Percentiles rank a stretch among this genome's conserved stretches.
phyloP scores from a whole-genome alignment of 2,888 invertebrate genomes.

The Parascotia fuliginaria region DNA sequence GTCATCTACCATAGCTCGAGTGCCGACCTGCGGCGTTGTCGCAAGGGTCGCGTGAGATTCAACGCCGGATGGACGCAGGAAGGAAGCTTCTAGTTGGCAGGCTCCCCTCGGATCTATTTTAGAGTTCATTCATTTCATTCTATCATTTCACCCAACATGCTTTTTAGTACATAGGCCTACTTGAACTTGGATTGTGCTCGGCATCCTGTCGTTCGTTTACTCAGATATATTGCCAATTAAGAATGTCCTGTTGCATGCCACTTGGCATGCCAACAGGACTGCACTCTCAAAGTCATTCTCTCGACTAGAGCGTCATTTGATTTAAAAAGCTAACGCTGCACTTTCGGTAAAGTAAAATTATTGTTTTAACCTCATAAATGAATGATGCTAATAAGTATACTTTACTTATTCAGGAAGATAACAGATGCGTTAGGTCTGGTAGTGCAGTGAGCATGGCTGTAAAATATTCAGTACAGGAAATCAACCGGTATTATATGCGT shows the following conservation, averaged over 20 bases:
- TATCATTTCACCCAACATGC: slow-evolving; percentile 63
- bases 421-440: too few species aligned
- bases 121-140: slow-evolving; percentile 77
- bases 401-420: too few species aligned
- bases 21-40: slow-evolving; percentile 40
- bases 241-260: not conserved
- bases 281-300: not conserved
- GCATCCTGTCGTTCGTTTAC: slow-evolving; percentile 5
- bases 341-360: too few species aligned
- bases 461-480: too few species aligned
- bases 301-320: not conserved
- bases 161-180: slow-evolving; percentile 32
- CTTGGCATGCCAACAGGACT: not conserved
- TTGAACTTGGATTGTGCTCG: slow-evolving; percentile 10
- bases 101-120: slow-evolving; percentile 84
- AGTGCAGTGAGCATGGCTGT: too few species aligned
- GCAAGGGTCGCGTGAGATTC: slow-evolving; percentile 78
- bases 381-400: too few species aligned
- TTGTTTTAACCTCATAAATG: too few species aligned
- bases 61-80: slow-evolving; percentile 82
- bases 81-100: slow-evolving; percentile 84
- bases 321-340: not conserved
- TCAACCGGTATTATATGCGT: too few species aligned
- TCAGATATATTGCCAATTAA: not conserved
- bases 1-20: slow-evolving; percentile 53